Base-by-base conservation (phyloP, 2,113 vertebrate species). In the Shinisaurus crocodilurus region DNA sequence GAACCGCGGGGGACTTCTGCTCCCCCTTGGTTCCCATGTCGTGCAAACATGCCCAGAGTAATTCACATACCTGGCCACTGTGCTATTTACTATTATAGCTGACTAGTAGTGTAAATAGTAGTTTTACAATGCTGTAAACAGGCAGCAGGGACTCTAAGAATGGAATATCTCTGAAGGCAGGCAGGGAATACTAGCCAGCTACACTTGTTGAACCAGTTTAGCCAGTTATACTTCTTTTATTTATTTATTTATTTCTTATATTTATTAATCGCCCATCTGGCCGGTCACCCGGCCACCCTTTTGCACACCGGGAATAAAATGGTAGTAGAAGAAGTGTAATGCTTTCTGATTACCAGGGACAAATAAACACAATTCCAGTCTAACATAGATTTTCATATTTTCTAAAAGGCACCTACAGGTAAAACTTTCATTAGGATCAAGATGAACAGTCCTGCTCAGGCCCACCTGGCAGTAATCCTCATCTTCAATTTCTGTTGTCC, bases 321-420 rank as follows among this genome's bases (percentile, higher is more conserved):
- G 29, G 6, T n/a, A 65, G 57, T 25, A 10, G 15, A n/a, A 76
- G 15, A n/a, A 76, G 29, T 0, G 34, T 0, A 13, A 0, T 1
- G 1, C 60, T 4, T 1, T 65, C 40, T 57, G 54, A 72, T 27
- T 6, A 83, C 37, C 29, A 25, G 40, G 9, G 18, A 16, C 67
- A 48, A 48, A 43, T 60, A 4, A 67, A 85, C 37, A 54, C 34
- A 54, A 37, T 23, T 60, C 27, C 40, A 75, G 16, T 16, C 10
- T 34, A 2, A 86, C 13, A 40, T 27, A 60, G 27, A 32, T 77
- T 60, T 45, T 9, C 54, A 65, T 29, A 65, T 77, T 65, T 60
- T 32, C 67, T 70, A 69, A 69, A 89, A 45, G 18, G 20, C 6
- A 80, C 45, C 63, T 80, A 70, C 23, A 32, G 37, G 45, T 63